Base-by-base conservation (phyloP, 2,888 invertebrate genomes). In the Alentia gelatinosa region DNA sequence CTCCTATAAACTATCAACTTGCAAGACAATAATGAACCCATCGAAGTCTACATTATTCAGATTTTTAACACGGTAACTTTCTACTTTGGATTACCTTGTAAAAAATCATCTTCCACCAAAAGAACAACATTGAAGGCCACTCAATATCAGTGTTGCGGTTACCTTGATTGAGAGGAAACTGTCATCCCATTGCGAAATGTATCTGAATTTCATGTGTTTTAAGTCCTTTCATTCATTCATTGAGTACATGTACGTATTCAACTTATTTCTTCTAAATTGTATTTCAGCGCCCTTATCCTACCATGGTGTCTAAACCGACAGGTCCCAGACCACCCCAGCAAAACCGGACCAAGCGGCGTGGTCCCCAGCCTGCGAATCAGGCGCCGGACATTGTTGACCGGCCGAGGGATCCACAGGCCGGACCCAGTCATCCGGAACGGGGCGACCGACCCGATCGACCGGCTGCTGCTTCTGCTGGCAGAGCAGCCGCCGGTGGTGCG, bases 271-370 rank as follows among this genome's bases (percentile, higher is more conserved):
- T 79, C 39, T 1, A 15, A 35, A 5, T 79, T 79, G 9, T n/a
- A 35, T 15, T 39, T 39, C 79, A 39, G 5, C 79, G 35, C 39
- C 33, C 75, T 19, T 19, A 4, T 19, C 47, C 47, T 12, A 23
- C 47, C 4, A 86, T 86, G 86, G 86, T 86, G 5, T 86, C 86
- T 19, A 86, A 86, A 30, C 86, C 42, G 35, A 19, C 86, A 4
- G 86, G 86, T 4, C 35, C 86, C 23, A 35, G 37, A 39, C 79
- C 79, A 12, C 37, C 79, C 39, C 1, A 19, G 4, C 86, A 86
- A 26, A 15, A 12, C 86, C 86, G 50, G 4, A n/a, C 26, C 4
- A 86, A 86, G 30, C 47, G 86, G 1, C 50, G 47, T 12, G 47
- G 4, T 1, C 47, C 26, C 30, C 47, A 42, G 9, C 37, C 83